Percentiles rank a stretch among this genome's conserved stretches.
Evolutionary conservation across 2,797 vertebrate species (phyloP).

Genomic region (Tapera naevia): DNA sequence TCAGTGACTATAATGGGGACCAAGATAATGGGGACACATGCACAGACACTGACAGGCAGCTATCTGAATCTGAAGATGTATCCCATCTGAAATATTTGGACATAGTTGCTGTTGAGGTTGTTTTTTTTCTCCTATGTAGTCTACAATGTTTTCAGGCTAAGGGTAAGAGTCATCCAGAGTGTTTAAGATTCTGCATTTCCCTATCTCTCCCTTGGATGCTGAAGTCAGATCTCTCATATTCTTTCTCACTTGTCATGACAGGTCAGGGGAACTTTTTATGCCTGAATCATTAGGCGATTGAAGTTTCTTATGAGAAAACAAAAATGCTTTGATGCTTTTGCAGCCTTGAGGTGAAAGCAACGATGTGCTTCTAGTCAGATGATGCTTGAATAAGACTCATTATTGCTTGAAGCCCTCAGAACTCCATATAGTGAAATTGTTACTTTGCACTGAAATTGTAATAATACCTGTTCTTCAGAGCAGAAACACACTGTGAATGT

Average conservation of each 20-base stretch:
- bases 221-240: neutral
- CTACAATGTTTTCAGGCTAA: neutral
- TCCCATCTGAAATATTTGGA: neutral
- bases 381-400: neutral
- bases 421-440: neutral
- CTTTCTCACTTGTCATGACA: neutral
- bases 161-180: neutral
- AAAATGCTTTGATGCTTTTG: neutral
- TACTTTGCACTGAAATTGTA: neutral
- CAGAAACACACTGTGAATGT: neutral
- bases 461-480: neutral
- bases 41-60: neutral
- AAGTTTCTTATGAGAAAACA: neutral
- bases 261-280: neutral
- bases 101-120: neutral
- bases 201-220: neutral
- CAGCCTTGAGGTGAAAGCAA: neutral
- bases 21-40: neutral
- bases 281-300: neutral
- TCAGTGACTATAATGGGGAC: neutral
- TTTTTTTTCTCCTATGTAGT: neutral
- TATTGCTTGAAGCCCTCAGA: neutral
- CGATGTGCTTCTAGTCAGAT: neutral
- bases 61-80: neutral
- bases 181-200: neutral